Conservation (phyloP, 2,113 vertebrate species). For the Thymallus thymallus region DNA sequence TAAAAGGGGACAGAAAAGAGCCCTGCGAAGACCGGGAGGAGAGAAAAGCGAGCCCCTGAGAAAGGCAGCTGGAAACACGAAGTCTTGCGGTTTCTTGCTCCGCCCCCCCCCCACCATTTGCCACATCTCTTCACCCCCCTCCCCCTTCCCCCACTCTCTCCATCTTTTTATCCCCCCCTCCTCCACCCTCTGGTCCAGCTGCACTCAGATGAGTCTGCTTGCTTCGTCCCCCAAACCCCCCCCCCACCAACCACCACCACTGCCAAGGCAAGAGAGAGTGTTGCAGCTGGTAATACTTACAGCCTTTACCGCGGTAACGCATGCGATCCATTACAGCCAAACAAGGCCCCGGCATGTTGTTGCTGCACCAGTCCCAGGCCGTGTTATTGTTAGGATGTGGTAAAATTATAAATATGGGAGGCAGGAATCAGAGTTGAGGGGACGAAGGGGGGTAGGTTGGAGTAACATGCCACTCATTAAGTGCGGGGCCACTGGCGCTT, state of each 20-base stretch:
- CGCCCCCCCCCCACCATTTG: constrained; percentile 43
- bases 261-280: constrained; percentile 77
- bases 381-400: constrained; percentile 99
- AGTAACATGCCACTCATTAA: constrained; percentile 63
- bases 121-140: constrained; percentile 5
- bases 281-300: constrained; percentile 90
- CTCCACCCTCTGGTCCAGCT: constrained; percentile 79
- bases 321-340: constrained; percentile 95
- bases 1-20: constrained; percentile 39
- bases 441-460: constrained; percentile 62
- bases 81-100: constrained; percentile 78
- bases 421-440: constrained; percentile 72
- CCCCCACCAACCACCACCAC: constrained; percentile 62
- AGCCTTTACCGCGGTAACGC: constrained; percentile 86
- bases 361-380: constrained; percentile 94
- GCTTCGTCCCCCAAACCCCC: constrained; percentile 54
- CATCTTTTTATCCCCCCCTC: constrained; percentile 10
- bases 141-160: constrained; percentile 7
- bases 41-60: constrained; percentile 89
- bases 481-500: constrained; percentile 52
- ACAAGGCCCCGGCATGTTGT: constrained; percentile 81
- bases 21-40: constrained; percentile 70
- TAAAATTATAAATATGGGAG: constrained; percentile 98
- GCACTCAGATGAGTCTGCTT: constrained; percentile 89
- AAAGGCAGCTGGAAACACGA: constrained; percentile 89